Evolutionary conservation across 2,797 vertebrate genomes (phyloP), one percentile per base, ranked within the genome.

Genomic region (Bryconaethiops microstoma): DNA sequence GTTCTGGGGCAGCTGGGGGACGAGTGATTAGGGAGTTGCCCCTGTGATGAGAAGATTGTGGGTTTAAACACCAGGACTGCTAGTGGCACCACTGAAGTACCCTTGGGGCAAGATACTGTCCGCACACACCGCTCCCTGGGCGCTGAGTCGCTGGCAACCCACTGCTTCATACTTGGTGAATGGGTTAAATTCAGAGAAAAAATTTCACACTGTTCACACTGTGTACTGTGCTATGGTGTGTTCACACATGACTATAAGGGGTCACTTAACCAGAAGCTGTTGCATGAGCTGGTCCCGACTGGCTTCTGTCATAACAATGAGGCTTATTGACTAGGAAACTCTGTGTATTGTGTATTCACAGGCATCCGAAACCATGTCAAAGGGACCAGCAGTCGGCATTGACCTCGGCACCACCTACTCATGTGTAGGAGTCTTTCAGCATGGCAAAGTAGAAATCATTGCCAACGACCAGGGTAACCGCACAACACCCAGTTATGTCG

Each of bases 401-500:
- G 63, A 65, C 63, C 63, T 65, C 7, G 63, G 63, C 35, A 65
- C 63, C 63, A 65, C 63, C 63, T 65, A 65, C 63, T 65, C 63
- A 40, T 65, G 63, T 65, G 63, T 65, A 19, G 63, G 63, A 3
- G 63, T 65, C 63, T 65, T 65, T 40, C 63, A 65, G 17, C 63
- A 65, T 19, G 63, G 63, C 63, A 65, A 65, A 65, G 63, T 65
- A 6, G 63, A 65, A 65, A 65, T 65, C 63, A 65, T 65, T n/a
- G 63, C 63, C 90, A 99, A 99, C 0, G 97, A 99, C 83, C 97
- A 98, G 90, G 97, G 97, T 0, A 99, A 99, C 94, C 91, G 97
- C 83, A 99, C 96, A 91, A 98, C 97, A 0, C 97, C 97, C 0
- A 98, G 97, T 85, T 99, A 99, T 0, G 97, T 99, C 0, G 96